phyloP scores from a whole-genome alignment of 1,140 invertebrate species.

The Dreissena polymorpha region DNA sequence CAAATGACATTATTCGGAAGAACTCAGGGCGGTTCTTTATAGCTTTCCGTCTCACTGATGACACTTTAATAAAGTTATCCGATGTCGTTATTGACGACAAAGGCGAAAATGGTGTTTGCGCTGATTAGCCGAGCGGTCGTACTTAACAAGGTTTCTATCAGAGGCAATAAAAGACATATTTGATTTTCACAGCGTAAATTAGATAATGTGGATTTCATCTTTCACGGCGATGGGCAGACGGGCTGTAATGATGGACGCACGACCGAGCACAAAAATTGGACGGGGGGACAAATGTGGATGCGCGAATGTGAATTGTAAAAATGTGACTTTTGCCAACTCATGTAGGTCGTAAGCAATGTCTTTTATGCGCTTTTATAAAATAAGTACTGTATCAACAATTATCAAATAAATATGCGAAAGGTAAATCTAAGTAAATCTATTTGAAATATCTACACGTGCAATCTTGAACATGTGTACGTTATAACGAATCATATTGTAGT shows the following conservation, averaged over 20 bases:
- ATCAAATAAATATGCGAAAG: slow-evolving; percentile 1
- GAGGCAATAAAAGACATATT: slow-evolving; percentile 58
- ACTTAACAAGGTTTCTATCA: slow-evolving; percentile 53
- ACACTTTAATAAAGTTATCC: slow-evolving; percentile 56
- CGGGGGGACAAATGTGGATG: slow-evolving; percentile 11
- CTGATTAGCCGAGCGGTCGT: slow-evolving; percentile 45
- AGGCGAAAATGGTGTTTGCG: slow-evolving; percentile 51
- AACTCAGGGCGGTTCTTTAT: slow-evolving; percentile 30
- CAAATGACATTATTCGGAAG: slow-evolving; percentile 53
- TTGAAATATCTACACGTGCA: neutral
- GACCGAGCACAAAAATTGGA: slow-evolving; percentile 16
- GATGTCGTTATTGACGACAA: slow-evolving; percentile 51
- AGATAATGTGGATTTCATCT: slow-evolving; percentile 56
- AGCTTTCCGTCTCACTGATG: slow-evolving; percentile 46
- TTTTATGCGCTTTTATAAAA: too few species aligned
- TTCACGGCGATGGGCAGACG: slow-evolving; percentile 30
- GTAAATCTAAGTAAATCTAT: neutral
- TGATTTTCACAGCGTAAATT: slow-evolving; percentile 59
- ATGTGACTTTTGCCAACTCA: too few species aligned
- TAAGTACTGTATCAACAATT: slow-evolving; percentile 6
- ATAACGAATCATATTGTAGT: too few species aligned
- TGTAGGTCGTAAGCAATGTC: too few species aligned
- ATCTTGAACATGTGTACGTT: too few species aligned
- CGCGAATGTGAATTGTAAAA: too few species aligned
- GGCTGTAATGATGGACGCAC: slow-evolving; percentile 40